Base-by-base conservation (phyloP, 2,888 invertebrate species). In the Chouioia cunea region DNA sequence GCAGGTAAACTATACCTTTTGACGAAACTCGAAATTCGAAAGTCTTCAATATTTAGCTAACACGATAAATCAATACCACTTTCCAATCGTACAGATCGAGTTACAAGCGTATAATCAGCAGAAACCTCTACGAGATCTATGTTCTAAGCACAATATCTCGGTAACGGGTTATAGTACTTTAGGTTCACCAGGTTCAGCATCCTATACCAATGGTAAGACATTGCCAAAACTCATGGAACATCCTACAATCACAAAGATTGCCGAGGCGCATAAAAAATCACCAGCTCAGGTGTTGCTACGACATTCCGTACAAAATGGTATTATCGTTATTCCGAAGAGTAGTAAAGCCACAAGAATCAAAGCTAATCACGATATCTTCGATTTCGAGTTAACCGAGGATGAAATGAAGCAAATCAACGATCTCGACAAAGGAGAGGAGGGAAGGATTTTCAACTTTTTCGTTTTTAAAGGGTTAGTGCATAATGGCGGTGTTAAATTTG, bases 271-370 rank as follows among this genome's bases (percentile, higher is more conserved):
- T 79, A 86, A 87, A 0, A 92, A 90, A 83, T 88, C 90, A 3
- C 85, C 92, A 0, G 93, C 91, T 14, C 94, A 94, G 87, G 87
- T 93, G 59, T 84, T 93, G 58, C 86, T 95, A n/a, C 87, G 90
- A 73, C 92, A 91, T 80, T 85, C 93, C 60, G 85, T 92, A 0
- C 91, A 92, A 80, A 88, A 90, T 76, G 89, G 89, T 47, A 86
- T 93, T 48, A 88, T 90, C 50, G 92, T 93, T 15, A 93, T 95
- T 79, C 94, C 94, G 16, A 95, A 94, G 86, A 94, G 93, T 82
- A 88, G 90, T 0, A 92, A 91, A 79, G 89, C 91, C 1, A 83
- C 88, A 10, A 88, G 94, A 78, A 88, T 95, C 36, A 88, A 89
- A 86, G 88, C 91, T 79, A 95, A 95, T 79, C 89, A 92, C 64